A percentile compares a stretch with the other conserved stretches of the same genome.
These are phyloP conservation scores for Chironomus tentans DNA, from an alignment of 2,888 invertebrate genomes.

Conservation along the genomic window DNA sequence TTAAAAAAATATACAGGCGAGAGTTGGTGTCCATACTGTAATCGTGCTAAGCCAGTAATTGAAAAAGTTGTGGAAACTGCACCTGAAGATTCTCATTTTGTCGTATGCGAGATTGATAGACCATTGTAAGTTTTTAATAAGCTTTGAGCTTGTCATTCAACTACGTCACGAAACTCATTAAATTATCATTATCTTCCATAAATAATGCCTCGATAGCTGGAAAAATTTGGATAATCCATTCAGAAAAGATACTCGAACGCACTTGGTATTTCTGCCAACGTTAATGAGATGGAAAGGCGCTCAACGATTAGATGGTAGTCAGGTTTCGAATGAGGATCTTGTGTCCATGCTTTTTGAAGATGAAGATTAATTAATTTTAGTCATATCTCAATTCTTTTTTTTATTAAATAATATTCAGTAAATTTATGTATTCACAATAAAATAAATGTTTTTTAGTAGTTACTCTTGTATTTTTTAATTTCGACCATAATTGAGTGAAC, in stretches of 20 bases:
- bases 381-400: too few species aligned
- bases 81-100: constrained; percentile 55
- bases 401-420: too few species aligned
- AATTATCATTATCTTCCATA: too few species aligned
- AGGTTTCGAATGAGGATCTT: constrained; percentile 63
- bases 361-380: constrained; percentile 45
- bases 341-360: constrained; percentile 73
- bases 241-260: constrained; percentile 61
- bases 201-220: constrained; percentile 63
- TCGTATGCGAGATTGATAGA: constrained; percentile 67
- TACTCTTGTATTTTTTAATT: constrained; percentile 97
- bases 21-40: constrained; percentile 27
- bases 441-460: too few species aligned
- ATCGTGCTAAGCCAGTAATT: constrained; percentile 68
- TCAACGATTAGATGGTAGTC: constrained; percentile 67
- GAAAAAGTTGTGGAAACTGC: constrained; percentile 54
- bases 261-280: constrained; percentile 73
- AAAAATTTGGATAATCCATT: constrained; percentile 73
- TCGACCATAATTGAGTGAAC: constrained; percentile 99
- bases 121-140: constrained; percentile 49
- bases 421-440: too few species aligned
- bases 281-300: constrained; percentile 68
- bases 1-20: not conserved
- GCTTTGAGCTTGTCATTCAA: too few species aligned
- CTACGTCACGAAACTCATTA: not conserved